Conservation (phyloP, 2,797 vertebrate species). For the Psittacula echo region DNA sequence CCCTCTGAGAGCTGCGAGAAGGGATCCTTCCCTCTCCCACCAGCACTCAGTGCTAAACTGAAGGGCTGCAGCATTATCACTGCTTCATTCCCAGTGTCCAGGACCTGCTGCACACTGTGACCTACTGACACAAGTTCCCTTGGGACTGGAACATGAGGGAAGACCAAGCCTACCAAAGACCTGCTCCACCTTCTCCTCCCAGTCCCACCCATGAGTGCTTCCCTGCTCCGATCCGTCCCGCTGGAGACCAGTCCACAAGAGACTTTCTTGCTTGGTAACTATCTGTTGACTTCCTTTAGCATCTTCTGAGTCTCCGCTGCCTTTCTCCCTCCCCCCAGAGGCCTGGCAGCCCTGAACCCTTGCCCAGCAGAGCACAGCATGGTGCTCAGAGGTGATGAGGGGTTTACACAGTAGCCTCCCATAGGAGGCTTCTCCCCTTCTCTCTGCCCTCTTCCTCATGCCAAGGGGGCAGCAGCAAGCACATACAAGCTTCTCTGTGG, state of each 20-base stretch:
- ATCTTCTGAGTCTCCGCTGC: not conserved
- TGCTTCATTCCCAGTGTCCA: not conserved
- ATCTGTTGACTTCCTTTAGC: rapidly evolving
- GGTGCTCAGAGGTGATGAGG: not conserved
- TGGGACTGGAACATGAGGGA: rapidly evolving
- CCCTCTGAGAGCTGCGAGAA: not conserved
- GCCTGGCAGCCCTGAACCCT: not conserved
- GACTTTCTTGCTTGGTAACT: not conserved
- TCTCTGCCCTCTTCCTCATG: not conserved
- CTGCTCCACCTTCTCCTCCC: not conserved
- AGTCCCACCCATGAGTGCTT: not conserved
- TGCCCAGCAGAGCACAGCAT: not conserved
- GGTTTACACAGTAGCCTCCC: not conserved
- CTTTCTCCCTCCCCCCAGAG: not conserved
- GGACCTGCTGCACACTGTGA: not conserved
- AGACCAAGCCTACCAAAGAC: not conserved
- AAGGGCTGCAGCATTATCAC: not conserved
- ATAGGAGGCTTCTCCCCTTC: not conserved
- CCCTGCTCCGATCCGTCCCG: not conserved
- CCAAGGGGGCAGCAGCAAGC: not conserved
- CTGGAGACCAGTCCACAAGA: not conserved
- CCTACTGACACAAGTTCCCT: not conserved
- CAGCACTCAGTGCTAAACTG: rapidly evolving
- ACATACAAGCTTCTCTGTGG: not conserved
- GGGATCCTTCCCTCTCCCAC: not conserved